These are phyloP conservation scores for Kuschelorhynchus macadamiae DNA, from an alignment of 2,888 invertebrate species.

Conservation along the genomic window DNA sequence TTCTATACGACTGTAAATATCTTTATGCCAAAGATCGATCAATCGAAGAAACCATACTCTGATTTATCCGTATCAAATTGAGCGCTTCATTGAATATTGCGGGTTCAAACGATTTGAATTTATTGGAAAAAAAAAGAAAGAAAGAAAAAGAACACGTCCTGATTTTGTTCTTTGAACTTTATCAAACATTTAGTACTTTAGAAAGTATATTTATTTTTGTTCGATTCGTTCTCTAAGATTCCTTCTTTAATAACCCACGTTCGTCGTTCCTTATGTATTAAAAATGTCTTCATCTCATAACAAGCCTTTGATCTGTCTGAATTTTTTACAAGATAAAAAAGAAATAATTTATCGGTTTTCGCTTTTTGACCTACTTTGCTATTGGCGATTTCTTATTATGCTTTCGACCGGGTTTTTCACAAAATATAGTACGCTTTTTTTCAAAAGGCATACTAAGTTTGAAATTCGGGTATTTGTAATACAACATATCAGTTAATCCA, in stretches of 20 bases:
- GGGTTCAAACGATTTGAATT: slow-evolving; percentile 64
- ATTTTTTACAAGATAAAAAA: background rate
- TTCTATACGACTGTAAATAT: too few relatives aligned
- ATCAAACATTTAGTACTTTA: slow-evolving; percentile 11
- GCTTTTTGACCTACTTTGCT: background rate
- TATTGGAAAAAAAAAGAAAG: slow-evolving; percentile 52
- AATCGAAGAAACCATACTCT: slow-evolving; percentile 54
- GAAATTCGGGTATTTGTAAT: too few relatives aligned
- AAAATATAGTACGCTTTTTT: too few relatives aligned
- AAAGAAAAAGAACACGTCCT: slow-evolving; percentile 48
- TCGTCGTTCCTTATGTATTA: background rate
- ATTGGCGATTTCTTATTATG: too few relatives aligned
- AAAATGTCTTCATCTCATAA: background rate
- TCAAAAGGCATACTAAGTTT: too few relatives aligned
- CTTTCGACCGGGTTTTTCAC: too few relatives aligned
- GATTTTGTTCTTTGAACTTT: slow-evolving; percentile 58
- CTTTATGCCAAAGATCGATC: slow-evolving; percentile 53
- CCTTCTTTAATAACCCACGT: slow-evolving; percentile 1
- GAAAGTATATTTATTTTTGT: slow-evolving; percentile 1
- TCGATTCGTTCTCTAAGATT: background rate
- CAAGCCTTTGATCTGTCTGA: background rate
- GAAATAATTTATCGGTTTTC: background rate
- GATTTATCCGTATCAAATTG: slow-evolving; percentile 65
- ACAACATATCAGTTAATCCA: too few relatives aligned
- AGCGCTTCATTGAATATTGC: slow-evolving; percentile 62